Evolutionary conservation across 2,797 vertebrate genomes (phyloP).

Genomic region (Lutjanus campechanus): DNA sequence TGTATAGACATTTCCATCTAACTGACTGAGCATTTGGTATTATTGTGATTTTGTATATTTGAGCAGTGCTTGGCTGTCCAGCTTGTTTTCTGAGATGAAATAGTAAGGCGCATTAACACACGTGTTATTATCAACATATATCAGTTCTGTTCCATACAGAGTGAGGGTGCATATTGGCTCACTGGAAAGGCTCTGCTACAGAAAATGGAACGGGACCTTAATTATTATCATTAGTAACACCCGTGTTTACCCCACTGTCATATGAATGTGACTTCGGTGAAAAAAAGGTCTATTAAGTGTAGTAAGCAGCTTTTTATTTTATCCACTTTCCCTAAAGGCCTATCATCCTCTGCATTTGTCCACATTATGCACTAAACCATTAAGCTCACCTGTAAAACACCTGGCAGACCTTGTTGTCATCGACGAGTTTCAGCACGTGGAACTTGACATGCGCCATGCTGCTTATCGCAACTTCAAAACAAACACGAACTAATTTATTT

Average conservation of each 20-base stretch:
- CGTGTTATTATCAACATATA: too few relatives aligned
- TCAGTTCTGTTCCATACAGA: too few relatives aligned
- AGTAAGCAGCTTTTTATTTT: not conserved
- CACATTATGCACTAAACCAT: not conserved
- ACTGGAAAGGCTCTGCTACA: too few relatives aligned
- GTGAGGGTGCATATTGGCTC: too few relatives aligned
- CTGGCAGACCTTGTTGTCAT: not conserved
- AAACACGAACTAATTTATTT: not conserved
- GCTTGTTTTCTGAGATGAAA: not conserved
- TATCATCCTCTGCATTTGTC: not conserved
- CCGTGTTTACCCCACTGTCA: too few relatives aligned
- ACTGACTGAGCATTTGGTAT: not conserved
- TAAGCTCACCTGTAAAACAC: not conserved
- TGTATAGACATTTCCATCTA: not conserved
- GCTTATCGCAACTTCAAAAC: slow-evolving; percentile 12
- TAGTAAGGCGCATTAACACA: too few relatives aligned
- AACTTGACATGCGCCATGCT: not conserved
- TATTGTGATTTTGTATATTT: not conserved
- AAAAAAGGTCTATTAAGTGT: not conserved
- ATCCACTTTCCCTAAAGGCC: not conserved
- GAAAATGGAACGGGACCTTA: too few relatives aligned
- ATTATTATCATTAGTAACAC: too few relatives aligned
- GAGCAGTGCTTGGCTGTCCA: not conserved
- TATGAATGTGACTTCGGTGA: too few relatives aligned
- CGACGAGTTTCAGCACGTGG: not conserved